Evolutionary conservation across 2,888 invertebrate species (phyloP), one percentile per base, ranked within the genome.

Genomic region (Hydropsyche betteni): DNA sequence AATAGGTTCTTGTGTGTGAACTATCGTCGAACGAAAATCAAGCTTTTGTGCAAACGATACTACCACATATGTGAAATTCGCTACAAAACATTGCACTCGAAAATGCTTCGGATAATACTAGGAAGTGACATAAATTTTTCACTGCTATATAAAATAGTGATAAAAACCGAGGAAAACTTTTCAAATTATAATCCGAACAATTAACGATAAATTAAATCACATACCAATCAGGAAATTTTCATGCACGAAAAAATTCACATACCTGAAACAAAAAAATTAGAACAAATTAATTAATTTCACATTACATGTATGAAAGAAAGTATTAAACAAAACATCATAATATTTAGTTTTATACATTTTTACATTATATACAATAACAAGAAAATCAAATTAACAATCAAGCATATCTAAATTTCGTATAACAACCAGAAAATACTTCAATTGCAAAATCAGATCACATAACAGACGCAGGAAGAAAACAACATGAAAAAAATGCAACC

Each of bases 1-100:
- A 78, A 78, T 78, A 74, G 76, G 72, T 74, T 72, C 78, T 78
- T 74, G 58, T 74, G 69, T 50, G 50, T 50, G 36, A 58, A 72
- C 72, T 72, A 55, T 72, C 72, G 55, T 24, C 70, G 36, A 61
- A 73, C 51, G 73, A 74, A 75, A 71, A 70, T 50, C 70, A 10
- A 69, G 75, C 69, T 77, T 77, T 53, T 44, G 6, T n/a, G 24
- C 53, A 12, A 53, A 51, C 6, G 70, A 34, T 51, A n/a, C 53
- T 8, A 24, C 5, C 64, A 53, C 53, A 53, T 16, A 5, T 44
- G 16, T 7, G 10, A 69, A 69, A 8, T 44, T 44, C 44, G 10
- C 44, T 8, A 44, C 44, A 10, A 44, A 44, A 44, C 3, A 10
- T 44, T 44, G 44, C 44, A 44, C 44, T 44, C 24, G 24, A 24